These are phyloP conservation scores for Cyanocitta stelleri DNA, from an alignment of 2,113 vertebrate genomes.

Conservation along the genomic window DNA sequence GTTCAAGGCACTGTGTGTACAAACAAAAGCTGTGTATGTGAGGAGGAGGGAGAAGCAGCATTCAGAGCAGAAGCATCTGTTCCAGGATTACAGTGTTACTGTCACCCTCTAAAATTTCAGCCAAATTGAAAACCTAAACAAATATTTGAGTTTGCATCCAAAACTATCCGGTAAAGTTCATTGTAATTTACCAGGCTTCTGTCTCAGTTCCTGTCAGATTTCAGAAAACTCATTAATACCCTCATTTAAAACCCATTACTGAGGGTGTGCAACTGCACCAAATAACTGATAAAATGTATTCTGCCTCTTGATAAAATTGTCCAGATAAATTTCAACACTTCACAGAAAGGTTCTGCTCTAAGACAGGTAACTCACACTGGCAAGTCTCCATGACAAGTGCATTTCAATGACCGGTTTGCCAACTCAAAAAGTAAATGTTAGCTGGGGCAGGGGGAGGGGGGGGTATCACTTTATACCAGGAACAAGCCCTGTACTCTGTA, in stretches of 20 bases:
- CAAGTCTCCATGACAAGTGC: neutral
- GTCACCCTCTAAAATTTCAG: neutral
- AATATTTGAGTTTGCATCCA: neutral
- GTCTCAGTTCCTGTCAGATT: neutral
- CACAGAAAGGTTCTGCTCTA: neutral
- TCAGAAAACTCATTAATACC: neutral
- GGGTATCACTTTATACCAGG: conserved; percentile 44
- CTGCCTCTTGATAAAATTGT: neutral
- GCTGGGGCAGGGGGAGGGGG: neutral
- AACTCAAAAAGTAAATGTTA: conserved; percentile 19
- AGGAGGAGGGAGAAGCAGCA: neutral
- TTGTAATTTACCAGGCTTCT: neutral
- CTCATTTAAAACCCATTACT: neutral
- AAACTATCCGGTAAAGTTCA: neutral
- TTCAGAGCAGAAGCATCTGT: neutral
- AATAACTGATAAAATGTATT: neutral
- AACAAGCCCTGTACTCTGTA: conserved; percentile 43
- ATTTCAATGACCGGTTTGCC: neutral
- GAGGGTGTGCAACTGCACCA: neutral
- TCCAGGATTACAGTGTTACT: neutral
- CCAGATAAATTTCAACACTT: neutral
- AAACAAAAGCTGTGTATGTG: conserved; percentile 2
- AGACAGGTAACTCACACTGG: neutral
- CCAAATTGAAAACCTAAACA: neutral
- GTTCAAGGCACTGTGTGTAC: neutral